Evolutionary conservation across 2,888 invertebrate species (phyloP).

Genomic region (Amblyjoppa proteus): DNA sequence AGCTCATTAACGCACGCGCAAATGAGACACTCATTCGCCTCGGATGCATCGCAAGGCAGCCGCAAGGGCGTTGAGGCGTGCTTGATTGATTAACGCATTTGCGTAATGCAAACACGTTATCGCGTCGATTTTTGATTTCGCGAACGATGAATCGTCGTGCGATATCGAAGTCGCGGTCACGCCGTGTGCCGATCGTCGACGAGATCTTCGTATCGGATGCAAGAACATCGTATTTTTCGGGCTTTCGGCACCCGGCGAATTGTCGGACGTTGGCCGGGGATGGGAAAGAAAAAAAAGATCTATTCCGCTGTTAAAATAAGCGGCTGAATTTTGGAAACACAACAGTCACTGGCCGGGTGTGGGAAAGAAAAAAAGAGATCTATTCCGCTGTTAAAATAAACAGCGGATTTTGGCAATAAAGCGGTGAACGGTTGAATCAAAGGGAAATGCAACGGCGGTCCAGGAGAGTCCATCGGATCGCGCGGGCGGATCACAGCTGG

Average conservation of each 20-base stretch:
- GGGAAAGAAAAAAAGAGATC: background rate
- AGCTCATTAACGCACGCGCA: background rate
- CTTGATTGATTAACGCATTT: too few species aligned
- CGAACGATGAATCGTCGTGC: too few species aligned
- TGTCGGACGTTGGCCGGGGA: background rate
- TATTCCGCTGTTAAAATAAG: conserved; percentile 29
- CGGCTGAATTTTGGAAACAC: conserved; percentile 17
- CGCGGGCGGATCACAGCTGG: background rate
- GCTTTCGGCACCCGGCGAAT: conserved; percentile 15
- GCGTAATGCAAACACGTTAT: too few species aligned
- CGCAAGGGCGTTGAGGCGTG: too few species aligned
- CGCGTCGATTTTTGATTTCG: too few species aligned
- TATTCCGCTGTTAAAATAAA: conserved; percentile 31
- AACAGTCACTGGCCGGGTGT: too few species aligned
- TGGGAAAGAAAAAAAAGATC: background rate
- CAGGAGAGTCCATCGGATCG: background rate
- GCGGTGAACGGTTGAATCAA: conserved; percentile 7
- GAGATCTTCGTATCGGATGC: background rate
- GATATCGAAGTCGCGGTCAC: too few species aligned
- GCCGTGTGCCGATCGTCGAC: background rate
- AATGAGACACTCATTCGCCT: background rate
- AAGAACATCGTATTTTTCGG: background rate
- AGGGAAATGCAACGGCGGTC: conserved; percentile 8
- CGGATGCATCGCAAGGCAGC: too few species aligned
- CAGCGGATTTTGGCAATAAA: conserved; percentile 10